These are phyloP conservation scores for Clarias batrachus DNA, from an alignment of 2,113 vertebrate species.

Conservation along the genomic window DNA sequence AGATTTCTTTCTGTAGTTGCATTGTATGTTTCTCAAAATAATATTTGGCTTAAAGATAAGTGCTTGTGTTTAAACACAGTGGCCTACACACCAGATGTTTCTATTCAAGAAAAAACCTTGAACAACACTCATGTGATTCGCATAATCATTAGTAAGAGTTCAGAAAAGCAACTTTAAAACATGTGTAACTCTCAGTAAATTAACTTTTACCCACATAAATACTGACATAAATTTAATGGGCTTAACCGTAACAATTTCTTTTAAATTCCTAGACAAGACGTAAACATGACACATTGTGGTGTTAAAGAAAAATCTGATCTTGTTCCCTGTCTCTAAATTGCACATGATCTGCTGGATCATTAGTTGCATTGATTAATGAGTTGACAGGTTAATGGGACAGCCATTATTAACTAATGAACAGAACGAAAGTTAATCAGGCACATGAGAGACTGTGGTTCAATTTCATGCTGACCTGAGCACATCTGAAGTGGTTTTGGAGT, in stretches of 20 bases:
- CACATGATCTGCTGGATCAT: not conserved
- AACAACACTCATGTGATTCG: not conserved
- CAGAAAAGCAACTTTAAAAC: not conserved
- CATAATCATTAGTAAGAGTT: not conserved
- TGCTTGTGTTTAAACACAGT: not conserved
- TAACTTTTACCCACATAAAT: not conserved
- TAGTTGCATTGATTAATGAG: not conserved
- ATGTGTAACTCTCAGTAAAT: not conserved
- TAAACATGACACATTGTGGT: not conserved
- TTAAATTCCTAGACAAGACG: not conserved
- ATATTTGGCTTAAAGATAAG: not conserved
- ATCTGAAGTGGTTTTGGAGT: conserved; percentile 98
- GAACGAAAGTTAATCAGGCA: not conserved
- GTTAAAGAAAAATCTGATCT: not conserved
- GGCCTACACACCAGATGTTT: not conserved
- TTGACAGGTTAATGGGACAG: not conserved
- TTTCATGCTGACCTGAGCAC: conserved; percentile 83
- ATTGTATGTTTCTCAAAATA: not conserved
- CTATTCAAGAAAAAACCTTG: not conserved
- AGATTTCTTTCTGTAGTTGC: not conserved
- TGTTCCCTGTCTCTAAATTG: not conserved
- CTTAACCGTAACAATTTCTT: not conserved
- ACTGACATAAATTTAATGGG: not conserved
- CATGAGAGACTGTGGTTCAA: not conserved
- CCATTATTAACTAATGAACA: not conserved